Evolutionary conservation across 2,797 vertebrate genomes (phyloP).

Genomic region (Pseudotriccus pelzelni): DNA sequence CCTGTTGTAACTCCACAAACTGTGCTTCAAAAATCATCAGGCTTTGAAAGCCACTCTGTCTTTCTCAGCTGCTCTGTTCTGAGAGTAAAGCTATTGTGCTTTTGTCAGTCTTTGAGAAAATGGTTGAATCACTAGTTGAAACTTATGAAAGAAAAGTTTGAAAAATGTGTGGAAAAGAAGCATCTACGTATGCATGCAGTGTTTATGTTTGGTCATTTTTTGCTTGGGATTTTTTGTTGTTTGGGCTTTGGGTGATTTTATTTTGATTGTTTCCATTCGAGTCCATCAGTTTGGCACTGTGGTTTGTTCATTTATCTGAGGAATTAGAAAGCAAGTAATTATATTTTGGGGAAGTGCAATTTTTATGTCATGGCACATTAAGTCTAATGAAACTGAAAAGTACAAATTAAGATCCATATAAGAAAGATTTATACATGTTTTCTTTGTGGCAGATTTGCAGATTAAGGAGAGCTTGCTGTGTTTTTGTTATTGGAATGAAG

Average conservation of each 20-base stretch:
- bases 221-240: background rate
- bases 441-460: background rate
- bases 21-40: background rate
- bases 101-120: background rate
- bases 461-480: background rate
- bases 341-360: background rate
- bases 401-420: background rate
- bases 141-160: background rate
- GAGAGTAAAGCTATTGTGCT: background rate
- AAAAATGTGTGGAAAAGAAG: background rate
- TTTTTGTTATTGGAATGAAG: background rate
- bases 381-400: background rate
- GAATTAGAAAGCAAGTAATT: background rate
- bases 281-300: background rate
- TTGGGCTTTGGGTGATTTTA: background rate
- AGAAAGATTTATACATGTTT: background rate
- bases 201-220: background rate
- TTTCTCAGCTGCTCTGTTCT: background rate
- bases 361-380: background rate
- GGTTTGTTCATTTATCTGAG: background rate
- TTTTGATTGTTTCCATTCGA: background rate
- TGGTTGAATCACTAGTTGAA: background rate
- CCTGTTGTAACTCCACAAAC: background rate
- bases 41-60: background rate
- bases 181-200: accelerated